Base-by-base conservation (phyloP, 2,113 vertebrate genomes). In the Petroica traversi region DNA sequence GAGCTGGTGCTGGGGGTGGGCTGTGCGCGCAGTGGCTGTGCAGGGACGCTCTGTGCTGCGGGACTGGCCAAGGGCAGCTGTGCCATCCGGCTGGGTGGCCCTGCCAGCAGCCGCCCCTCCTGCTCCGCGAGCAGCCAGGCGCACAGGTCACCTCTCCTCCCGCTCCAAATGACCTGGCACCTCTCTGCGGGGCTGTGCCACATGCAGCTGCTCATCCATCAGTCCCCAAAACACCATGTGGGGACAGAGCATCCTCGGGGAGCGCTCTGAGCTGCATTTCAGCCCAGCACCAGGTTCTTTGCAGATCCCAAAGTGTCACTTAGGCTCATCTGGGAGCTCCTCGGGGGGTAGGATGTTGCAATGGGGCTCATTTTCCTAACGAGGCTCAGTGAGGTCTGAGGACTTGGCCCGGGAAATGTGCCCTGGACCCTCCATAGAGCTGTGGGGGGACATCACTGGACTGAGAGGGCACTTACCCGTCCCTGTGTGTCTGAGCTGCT, bases 341-440 rank as follows among this genome's bases (percentile, higher is more conserved):
- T 67, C 2, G 2, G 11, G 31, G 36, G 7, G 6, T 62, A 20
- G 45, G 38, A 46, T 38, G 26, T 23, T 89, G 33, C 17, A 58
- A 3, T 51, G 49, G 43, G 67, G 62, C 40, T 79, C 33, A 4
- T 89, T 84, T 41, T 43, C 57, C 33, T 31, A 38, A 0, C 0
- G 0, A 59, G 55, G 25, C 0, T 0, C 55, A 78, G 26, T 0
- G 2, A 54, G 24, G 7, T 15, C 43, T 69, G 45, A 71, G 74
- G 34, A 41, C 52, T 79, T 38, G 85, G 57, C 14, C 61, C 34
- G 73, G 74, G 54, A 73, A 79, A 55, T 19, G 54, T 76, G 48
- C 0, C 25, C 54, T 23, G 73, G 34, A 18, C 3, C 41, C 18
- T 34, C 25, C 2, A 1, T 14, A 20, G 5, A 15, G 33, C 43